Evolutionary conservation across 2,888 invertebrate species (phyloP), one percentile per base, ranked within the genome.

Genomic region (Ferdinandea cuprea): DNA sequence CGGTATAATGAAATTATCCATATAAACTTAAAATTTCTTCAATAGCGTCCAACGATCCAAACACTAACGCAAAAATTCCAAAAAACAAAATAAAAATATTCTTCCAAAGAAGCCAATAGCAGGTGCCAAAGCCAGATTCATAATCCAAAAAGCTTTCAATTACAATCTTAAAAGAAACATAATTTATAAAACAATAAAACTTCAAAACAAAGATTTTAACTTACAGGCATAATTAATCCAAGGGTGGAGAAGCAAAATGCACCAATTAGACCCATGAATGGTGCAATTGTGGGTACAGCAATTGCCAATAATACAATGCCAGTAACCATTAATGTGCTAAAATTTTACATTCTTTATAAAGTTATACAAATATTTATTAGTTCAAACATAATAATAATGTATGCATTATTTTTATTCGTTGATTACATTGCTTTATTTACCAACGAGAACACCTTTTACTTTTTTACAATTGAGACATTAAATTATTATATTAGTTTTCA

Each of bases 191-290:
- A 11, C 13, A 9, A 8, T n/a, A 30, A 15, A 15, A 15, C 11
- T 11, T 15, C 28, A 56, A 56, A 17, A 19, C 46, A 6, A 54
- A 7, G 35, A 21, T 58, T 13, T 8, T 17, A 15, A 88, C 88
- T 89, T 87, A 91, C 96, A 1, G 98, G 98, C 58, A 96, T 94
- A 68, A 98, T 94, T 35, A 98, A 94, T 13, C 98, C 98, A 19
- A 98, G 93, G 85, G 97, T 95, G 7, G 98, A 97, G 89, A 97
- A 97, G 89, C 97, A 97, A 88, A 98, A 95, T 46, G 98, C 97
- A 85, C 98, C 98, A 85, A 98, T 97, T 54, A 98, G 92, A 6
- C 96, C 95, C 90, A 98, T 97, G 89, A 98, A 96, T 0, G 98
- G 96, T 9, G 94, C 95, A 85, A 98, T 96, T 50, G 95, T 95